Evolutionary conservation across 2,888 invertebrate genomes (phyloP), one percentile per base, ranked within the genome.

Genomic region (Cancer borealis): DNA sequence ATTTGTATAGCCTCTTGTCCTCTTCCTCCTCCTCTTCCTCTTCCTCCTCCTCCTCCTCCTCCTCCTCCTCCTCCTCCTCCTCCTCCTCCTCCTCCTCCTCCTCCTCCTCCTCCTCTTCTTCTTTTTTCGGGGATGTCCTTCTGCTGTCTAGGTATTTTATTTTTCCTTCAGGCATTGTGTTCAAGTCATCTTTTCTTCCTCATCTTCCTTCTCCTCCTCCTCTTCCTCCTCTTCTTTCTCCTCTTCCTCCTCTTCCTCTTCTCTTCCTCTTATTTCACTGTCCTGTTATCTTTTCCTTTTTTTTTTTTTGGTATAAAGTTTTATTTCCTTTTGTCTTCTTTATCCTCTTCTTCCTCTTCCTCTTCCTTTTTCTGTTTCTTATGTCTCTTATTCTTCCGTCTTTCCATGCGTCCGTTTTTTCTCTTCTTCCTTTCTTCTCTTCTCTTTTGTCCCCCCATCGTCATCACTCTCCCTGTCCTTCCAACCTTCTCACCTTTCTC

Each of bases 91-190:
- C 66, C n/a, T 66, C 66, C n/a, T 66, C 66, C 6, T 66, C n/a
- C n/a, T 66, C 66, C 10, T 66, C n/a, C 3, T 66, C 66, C 6
- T 12, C n/a, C n/a, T 21, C 1, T n/a, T 21, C 79, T 30, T 30
- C 30, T 87, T 3, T 30, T 87, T 45, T 39, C 5, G 4, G 17
- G 12, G 8, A 30, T 87, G 14, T 87, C 39, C 45, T 87, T 45
- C 12, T 87, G 87, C 45, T 87, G 87, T 39, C 87, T 87, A 39
- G 87, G 46, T 88, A 10, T 47, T 46, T 46, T 88, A 47, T 88
- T 88, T 46, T 47, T 47, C 0, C 46, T 46, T 88, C 45, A 46
- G 88, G 46, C 21, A 47, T 46, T 88, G 17, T 87, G 17, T 14
- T 45, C 87, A 87, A 8, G 8, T 30, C 8, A 0, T 10, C 30